Conservation (phyloP, 2,113 vertebrate genomes). For the Carassius auratus region DNA sequence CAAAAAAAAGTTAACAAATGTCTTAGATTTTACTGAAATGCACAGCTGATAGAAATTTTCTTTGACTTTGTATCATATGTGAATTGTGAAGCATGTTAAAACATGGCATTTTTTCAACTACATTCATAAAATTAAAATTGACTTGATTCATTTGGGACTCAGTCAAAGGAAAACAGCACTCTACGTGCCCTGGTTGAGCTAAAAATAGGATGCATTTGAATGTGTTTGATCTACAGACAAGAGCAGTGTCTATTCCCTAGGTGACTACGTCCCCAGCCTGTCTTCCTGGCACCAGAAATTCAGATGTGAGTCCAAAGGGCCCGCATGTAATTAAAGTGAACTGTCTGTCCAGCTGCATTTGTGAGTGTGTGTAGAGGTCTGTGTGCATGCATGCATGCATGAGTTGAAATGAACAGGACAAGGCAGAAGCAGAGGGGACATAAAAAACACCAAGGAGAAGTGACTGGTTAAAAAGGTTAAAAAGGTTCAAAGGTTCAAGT, state of each 20-base stretch:
- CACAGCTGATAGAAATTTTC: background rate
- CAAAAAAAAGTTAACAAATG: background rate
- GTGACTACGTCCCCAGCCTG: slow-evolving; percentile 26
- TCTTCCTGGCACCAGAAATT: slow-evolving; percentile 11
- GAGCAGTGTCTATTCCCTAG: slow-evolving; percentile 42
- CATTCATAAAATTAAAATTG: slow-evolving; percentile 18
- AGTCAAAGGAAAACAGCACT: slow-evolving; percentile 17
- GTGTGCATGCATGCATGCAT: background rate
- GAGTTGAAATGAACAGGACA: slow-evolving; percentile 8
- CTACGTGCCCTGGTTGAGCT: slow-evolving; percentile 27
- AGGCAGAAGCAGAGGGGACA: background rate
- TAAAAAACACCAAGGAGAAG: background rate
- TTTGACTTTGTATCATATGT: background rate
- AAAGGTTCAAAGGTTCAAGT: too few relatives aligned
- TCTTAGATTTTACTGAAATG: slow-evolving; percentile 17
- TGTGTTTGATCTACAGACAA: slow-evolving; percentile 52
- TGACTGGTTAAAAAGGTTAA: background rate
- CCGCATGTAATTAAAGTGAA: slow-evolving; percentile 20
- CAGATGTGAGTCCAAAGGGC: background rate
- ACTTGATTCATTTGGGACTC: slow-evolving; percentile 7
- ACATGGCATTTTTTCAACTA: background rate
- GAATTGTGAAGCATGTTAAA: background rate
- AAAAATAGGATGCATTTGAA: slow-evolving; percentile 52
- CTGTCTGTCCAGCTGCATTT: slow-evolving; percentile 21
- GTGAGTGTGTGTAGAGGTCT: slow-evolving; percentile 22